These are phyloP conservation scores for Antennarius striatus DNA, from an alignment of 2,113 vertebrate species.

Conservation along the genomic window DNA sequence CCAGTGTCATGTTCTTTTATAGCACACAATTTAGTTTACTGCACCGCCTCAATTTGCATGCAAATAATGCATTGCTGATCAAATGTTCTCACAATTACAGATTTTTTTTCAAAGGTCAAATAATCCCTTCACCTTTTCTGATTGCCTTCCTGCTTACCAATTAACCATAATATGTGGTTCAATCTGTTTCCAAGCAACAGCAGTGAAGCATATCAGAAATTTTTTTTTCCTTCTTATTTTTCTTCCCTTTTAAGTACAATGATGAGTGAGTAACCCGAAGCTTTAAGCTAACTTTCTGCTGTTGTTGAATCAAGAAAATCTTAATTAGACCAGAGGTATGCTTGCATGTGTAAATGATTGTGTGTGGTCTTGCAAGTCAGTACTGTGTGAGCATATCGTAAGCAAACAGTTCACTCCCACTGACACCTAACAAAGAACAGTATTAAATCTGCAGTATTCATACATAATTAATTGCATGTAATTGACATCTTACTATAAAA, in stretches of 20 bases:
- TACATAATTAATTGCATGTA: no score
- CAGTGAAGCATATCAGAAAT: conserved; percentile 50
- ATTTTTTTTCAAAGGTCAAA: conserved; percentile 68
- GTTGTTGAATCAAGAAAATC: conserved; percentile 31
- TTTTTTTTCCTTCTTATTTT: conserved; percentile 17
- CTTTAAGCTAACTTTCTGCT: conserved; percentile 17
- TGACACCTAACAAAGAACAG: not conserved
- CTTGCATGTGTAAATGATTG: not conserved
- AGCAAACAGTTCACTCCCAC: not conserved
- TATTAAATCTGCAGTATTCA: not conserved
- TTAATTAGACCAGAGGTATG: conserved; percentile 24
- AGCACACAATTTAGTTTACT: conserved; percentile 39
- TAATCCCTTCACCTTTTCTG: conserved; percentile 66
- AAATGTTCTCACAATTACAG: conserved; percentile 64
- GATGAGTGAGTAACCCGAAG: conserved; percentile 37
- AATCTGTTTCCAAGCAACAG: conserved; percentile 75
- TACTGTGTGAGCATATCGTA: not conserved
- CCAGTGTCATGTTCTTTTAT: conserved; percentile 44
- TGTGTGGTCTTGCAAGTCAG: conserved; percentile 3
- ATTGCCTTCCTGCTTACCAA: conserved; percentile 69
- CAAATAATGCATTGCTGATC: conserved; percentile 61
- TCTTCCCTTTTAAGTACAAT: conserved; percentile 37
- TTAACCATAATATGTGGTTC: conserved; percentile 61
- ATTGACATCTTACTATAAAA: no score
- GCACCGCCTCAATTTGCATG: conserved; percentile 56